A percentile compares a stretch with the other conserved stretches of the same genome.
phyloP scores from a whole-genome alignment of 1,140 invertebrate genomes.

The Drosophila nigromelanica region DNA sequence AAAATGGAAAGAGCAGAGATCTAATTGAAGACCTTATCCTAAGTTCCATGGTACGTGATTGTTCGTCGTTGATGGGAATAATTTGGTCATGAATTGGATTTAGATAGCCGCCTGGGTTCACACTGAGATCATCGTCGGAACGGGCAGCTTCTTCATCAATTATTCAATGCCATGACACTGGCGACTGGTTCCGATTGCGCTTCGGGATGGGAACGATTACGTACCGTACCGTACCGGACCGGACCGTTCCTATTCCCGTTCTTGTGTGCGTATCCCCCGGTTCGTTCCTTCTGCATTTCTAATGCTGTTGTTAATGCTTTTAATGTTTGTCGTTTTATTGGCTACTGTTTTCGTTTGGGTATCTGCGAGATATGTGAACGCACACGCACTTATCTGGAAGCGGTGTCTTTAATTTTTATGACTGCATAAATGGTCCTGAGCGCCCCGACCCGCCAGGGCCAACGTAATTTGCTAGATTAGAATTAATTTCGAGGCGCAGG shows the following conservation, averaged over 20 bases:
- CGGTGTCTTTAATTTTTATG: constrained; percentile 77
- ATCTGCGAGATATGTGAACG: constrained; percentile 60
- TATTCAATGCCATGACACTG: constrained; percentile 63
- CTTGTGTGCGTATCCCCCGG: neutral
- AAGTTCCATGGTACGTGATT: constrained; percentile 3
- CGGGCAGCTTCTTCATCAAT: constrained; percentile 54
- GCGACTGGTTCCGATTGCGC: constrained; percentile 16
- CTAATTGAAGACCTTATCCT: neutral
- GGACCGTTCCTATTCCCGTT: neutral
- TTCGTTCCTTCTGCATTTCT: constrained; percentile 50
- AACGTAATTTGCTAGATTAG: constrained; percentile 77
- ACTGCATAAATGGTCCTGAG: constrained; percentile 72
- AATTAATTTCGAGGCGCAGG: constrained; percentile 69
- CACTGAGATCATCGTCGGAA: constrained; percentile 23
- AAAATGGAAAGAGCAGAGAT: constrained; percentile 9
- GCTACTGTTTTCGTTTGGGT: constrained; percentile 45
- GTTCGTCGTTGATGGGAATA: constrained; percentile 36
- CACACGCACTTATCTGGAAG: constrained; percentile 64
- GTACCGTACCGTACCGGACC: neutral
- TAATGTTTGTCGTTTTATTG: constrained; percentile 72
- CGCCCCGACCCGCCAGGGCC: neutral
- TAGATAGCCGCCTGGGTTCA: constrained; percentile 12
- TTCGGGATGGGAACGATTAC: neutral
- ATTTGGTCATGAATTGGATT: constrained; percentile 52
- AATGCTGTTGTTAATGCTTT: constrained; percentile 76